These are phyloP conservation scores for Dromas ardeola DNA, from an alignment of 2,113 vertebrate species.

Conservation along the genomic window DNA sequence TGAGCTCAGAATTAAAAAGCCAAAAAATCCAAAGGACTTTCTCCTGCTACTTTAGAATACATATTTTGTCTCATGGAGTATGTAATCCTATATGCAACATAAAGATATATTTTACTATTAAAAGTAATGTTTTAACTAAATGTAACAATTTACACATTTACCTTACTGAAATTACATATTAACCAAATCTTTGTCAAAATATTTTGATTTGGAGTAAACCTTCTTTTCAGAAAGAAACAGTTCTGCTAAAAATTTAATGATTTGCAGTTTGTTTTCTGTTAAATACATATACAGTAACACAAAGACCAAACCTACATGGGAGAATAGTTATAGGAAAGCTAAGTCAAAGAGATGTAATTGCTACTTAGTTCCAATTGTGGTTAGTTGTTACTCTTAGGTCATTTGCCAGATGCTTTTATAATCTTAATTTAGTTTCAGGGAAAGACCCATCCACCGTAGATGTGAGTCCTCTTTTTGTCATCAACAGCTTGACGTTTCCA, in stretches of 20 bases:
- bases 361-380: background rate
- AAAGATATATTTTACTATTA: background rate
- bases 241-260: background rate
- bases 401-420: background rate
- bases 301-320: background rate
- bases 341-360: background rate
- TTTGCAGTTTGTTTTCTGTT: background rate
- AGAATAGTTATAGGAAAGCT: background rate
- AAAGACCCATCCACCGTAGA: background rate
- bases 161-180: background rate
- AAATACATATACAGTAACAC: background rate
- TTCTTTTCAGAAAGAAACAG: background rate
- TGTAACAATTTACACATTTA: background rate
- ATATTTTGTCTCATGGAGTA: background rate
- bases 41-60: background rate
- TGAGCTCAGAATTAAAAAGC: background rate
- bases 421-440: background rate
- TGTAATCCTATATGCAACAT: background rate
- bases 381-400: background rate
- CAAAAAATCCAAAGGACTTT: background rate
- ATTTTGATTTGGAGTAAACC: constrained; percentile 7
- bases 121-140: background rate
- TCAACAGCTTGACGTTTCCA: accelerated
- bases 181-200: constrained; percentile 14
- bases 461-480: background rate